Base-by-base conservation (phyloP, 2,888 invertebrate genomes). In the Tetrapedia diversipes region DNA sequence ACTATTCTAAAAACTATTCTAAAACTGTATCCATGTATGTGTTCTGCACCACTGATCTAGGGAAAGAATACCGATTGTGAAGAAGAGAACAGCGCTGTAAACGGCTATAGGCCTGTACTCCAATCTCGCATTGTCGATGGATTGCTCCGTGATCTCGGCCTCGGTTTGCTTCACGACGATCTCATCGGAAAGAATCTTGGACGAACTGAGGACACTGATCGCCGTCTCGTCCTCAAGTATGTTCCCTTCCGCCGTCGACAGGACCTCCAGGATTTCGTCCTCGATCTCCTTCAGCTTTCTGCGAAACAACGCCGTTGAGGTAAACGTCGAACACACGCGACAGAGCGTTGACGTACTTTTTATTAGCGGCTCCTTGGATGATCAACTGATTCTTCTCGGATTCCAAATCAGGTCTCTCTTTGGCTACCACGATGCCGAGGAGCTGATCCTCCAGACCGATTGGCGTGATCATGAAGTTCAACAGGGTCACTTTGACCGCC, bases 391-490 rank as follows among this genome's bases (percentile, higher is more conserved):
- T 95, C 90, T 98, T 98, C 86, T 98, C 98, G 53, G 97, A 95
- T 90, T 98, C 98, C 85, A 98, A 92, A 90, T 98, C 98, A 0
- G 98, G 98, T 59, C 97, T 92, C 91, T 98, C 98, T 78, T 97
- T 95, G 0, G 98, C 98, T 8, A 98, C 98, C 0, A 98, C 98
- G 49, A 98, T 96, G 2, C 97, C 96, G 71, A 98, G 91, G 43
- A 98, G 92, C 90, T 98, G 98, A 90, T 98, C 98, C 92, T 97
- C 95, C 29, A 98, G 92, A 0, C 98, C 98, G 60, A 95, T 95
- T 41, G 95, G 95, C 7, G 98, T 98, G 80, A 98, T 95, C 97
- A 98, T 97, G 90, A 98, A 98, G 92, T 98, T 98, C 8, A 98
- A 94, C n/a, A 98, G 91, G 0, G 98, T 97, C 1, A 97, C 96